Evolutionary conservation across 64 coral and sea anemone species (phyloP), one percentile per base, ranked within the genome.

Genomic region (Dendronephthya gigantea): DNA sequence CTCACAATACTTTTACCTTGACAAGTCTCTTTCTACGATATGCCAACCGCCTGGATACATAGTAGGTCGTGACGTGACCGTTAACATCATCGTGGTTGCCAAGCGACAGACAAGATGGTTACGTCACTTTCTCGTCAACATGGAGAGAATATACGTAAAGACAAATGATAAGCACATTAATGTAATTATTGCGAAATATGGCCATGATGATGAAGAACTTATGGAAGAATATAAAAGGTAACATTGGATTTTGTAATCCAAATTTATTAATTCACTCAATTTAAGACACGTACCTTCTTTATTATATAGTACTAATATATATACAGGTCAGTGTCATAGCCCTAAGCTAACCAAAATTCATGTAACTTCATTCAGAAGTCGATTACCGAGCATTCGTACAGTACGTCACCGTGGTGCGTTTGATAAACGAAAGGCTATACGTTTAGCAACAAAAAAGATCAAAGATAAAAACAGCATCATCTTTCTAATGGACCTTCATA

Each of bases 401-500:
- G 29, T 79, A 15, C 1, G 1, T 34, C 72, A 79, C 1, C 36
- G 15, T 79, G 72, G 72, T 29, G 36, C 2, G 7, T 79, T 79
- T 39, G 36, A 79, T 79, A 79, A 79, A 35, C 0, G 30, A 36
- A 79, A 1, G 37, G 72, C 72, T 15, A 79, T 79, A 34, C 72
- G 37, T 14, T 36, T 29, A 15, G 72, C 72, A 34, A 33, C 36
- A 10, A 39, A 79, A 2, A 79, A 39, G 15, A 79, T 88, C 40
- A 23, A 88, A 19, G 48, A 88, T 83, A 15, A 40, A 34, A 88
- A 88, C 33, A 83, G 74, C 30, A 88, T 88, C 19, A 82, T 88
- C 31, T 83, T 88, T 88, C 87, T 88, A 9, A 88, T 88, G 87
- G 87, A 88, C 43, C 75, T 88, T 27, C 87, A 88, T 35, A 52